phyloP scores from a whole-genome alignment of 2,797 vertebrate genomes.

The Gobio occitaniae region DNA sequence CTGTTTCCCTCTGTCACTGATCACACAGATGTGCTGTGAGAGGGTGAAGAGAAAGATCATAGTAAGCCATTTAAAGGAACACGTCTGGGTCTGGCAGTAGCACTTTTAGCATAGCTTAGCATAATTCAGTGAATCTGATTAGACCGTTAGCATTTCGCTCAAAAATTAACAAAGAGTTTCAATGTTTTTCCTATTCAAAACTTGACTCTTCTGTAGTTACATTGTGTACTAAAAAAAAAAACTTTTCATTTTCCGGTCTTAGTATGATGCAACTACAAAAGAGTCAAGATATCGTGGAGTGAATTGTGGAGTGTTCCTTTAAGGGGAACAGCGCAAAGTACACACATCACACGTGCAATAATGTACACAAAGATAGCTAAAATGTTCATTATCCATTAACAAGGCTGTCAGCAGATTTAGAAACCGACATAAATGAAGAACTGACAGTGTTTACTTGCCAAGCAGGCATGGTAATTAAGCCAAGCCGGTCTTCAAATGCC shows the following conservation, averaged over 20 bases:
- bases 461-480: background rate
- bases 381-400: background rate
- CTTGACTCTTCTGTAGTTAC: too few species aligned
- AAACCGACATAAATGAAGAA: background rate
- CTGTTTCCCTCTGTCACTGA: conserved; percentile 89
- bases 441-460: background rate
- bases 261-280: too few species aligned
- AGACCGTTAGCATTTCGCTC: too few species aligned
- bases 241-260: too few species aligned
- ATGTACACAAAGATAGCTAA: background rate
- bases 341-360: background rate
- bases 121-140: too few species aligned
- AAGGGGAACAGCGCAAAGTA: background rate
- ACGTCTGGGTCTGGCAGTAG: too few species aligned
- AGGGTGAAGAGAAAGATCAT: conserved; percentile 46
- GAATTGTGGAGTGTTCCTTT: background rate
- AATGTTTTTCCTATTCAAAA: too few species aligned
- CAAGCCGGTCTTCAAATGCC: background rate
- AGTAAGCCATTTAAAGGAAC: background rate
- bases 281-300: too few species aligned
- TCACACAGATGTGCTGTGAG: conserved; percentile 91
- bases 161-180: too few species aligned
- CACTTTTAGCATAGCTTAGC: too few species aligned
- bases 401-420: background rate
- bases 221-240: too few species aligned